Percentiles rank a stretch among this genome's conserved stretches.
These are phyloP conservation scores for Tupiocoris notatus DNA, from an alignment of 2,888 invertebrate species.

Conservation along the genomic window DNA sequence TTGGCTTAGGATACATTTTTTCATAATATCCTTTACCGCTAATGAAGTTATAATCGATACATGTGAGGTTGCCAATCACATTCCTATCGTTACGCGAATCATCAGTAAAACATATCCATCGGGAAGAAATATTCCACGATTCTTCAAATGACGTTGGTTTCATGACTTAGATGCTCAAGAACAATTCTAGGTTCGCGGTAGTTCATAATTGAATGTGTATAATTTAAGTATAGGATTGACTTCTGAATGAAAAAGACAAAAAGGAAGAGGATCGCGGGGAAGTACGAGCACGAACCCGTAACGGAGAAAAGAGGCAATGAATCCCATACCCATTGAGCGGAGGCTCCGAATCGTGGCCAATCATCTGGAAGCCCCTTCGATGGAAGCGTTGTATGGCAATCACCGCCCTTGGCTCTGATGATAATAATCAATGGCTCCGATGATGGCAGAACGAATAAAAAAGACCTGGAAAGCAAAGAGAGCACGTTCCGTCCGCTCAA, in stretches of 20 bases:
- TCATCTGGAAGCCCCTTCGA: constrained; percentile 29
- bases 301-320: constrained; percentile 25
- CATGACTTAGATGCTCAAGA: too few species aligned
- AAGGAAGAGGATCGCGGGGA: background rate
- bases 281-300: background rate
- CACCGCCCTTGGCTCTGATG: constrained; percentile 26
- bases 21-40: too few species aligned
- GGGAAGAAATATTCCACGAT: too few species aligned
- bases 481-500: constrained; percentile 8
- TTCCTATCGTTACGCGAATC: too few species aligned
- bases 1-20: too few species aligned
- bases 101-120: too few species aligned
- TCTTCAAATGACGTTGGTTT: too few species aligned
- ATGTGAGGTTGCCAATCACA: too few species aligned
- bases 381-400: constrained; percentile 25
- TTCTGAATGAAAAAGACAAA: background rate
- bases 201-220: background rate
- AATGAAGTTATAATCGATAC: too few species aligned
- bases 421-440: constrained; percentile 32
- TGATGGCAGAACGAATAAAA: constrained; percentile 32
- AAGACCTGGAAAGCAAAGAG: background rate
- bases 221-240: background rate
- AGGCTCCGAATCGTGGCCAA: constrained; percentile 21
- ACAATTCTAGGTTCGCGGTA: too few species aligned
- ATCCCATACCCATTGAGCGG: constrained; percentile 21